Conservation (phyloP, 2,113 vertebrate genomes). For the Bucco capensis region DNA sequence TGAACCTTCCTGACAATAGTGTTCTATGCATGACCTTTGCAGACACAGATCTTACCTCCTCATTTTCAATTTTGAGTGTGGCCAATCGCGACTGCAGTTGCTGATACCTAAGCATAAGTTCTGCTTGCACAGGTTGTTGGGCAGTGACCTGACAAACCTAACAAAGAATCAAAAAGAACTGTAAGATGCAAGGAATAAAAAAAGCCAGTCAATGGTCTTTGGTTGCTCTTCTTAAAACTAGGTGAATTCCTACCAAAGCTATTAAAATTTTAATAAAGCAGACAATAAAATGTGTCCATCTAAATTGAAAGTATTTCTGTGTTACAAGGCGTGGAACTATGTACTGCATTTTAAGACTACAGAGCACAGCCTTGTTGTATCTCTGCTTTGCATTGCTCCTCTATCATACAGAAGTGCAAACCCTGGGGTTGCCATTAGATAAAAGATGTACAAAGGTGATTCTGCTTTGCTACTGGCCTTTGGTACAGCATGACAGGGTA, state of each 20-base stretch:
- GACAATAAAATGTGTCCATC: background rate
- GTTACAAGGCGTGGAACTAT: background rate
- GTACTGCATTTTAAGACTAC: background rate
- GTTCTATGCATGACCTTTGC: background rate
- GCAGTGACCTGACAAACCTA: constrained; percentile 94
- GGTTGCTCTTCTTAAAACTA: background rate
- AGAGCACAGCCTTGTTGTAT: background rate
- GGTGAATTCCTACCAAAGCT: background rate
- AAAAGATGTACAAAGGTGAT: background rate
- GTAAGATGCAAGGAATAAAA: background rate
- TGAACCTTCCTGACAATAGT: background rate
- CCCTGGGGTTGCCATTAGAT: background rate
- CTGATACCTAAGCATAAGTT: constrained; percentile 92
- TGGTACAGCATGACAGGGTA: background rate
- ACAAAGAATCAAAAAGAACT: constrained; percentile 39
- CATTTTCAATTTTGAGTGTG: constrained; percentile 95
- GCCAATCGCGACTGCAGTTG: constrained; percentile 94
- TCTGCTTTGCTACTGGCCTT: background rate
- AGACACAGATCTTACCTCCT: constrained; percentile 83
- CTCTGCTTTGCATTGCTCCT: background rate
- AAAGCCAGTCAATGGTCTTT: background rate
- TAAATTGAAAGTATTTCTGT: background rate
- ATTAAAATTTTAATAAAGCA: background rate
- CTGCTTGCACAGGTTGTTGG: constrained; percentile 91
- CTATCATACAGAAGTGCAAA: background rate